These are phyloP conservation scores for Xanthia togata DNA, from an alignment of 2,888 invertebrate species.

Conservation along the genomic window DNA sequence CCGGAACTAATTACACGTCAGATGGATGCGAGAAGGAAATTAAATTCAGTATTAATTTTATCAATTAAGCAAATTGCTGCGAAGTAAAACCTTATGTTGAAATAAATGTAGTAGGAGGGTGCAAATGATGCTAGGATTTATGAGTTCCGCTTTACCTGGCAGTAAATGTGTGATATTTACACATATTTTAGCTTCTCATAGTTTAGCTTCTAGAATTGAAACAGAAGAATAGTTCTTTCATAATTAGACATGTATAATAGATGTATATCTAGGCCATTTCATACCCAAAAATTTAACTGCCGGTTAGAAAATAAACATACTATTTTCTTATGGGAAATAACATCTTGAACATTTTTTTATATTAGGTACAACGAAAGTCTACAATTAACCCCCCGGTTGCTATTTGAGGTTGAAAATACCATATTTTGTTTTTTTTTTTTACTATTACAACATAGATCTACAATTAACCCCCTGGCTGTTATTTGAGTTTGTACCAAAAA, in stretches of 20 bases:
- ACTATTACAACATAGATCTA: too few species aligned
- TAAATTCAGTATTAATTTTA: slow-evolving; percentile 68
- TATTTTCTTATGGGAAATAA: too few species aligned
- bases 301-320: too few species aligned
- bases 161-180: slow-evolving; percentile 17
- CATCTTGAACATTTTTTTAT: too few species aligned
- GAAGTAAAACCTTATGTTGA: slow-evolving; percentile 52
- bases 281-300: too few species aligned
- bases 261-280: too few species aligned
- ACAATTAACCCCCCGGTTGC: too few species aligned
- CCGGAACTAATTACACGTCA: slow-evolving; percentile 66
- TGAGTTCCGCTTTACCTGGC: slow-evolving; percentile 47
- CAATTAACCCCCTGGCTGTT: too few species aligned
- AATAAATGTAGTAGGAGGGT: slow-evolving; percentile 57
- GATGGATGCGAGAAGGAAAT: slow-evolving; percentile 73
- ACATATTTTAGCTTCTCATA: background rate
- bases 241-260: background rate
- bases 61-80: slow-evolving; percentile 61
- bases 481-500: too few species aligned
- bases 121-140: slow-evolving; percentile 58
- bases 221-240: background rate
- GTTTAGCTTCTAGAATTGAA: background rate
- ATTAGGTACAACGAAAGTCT: too few species aligned
- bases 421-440: too few species aligned
- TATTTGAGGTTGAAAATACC: too few species aligned